These are phyloP conservation scores for Acrocera orbiculus DNA, from an alignment of 2,888 invertebrate genomes.

Conservation along the genomic window DNA sequence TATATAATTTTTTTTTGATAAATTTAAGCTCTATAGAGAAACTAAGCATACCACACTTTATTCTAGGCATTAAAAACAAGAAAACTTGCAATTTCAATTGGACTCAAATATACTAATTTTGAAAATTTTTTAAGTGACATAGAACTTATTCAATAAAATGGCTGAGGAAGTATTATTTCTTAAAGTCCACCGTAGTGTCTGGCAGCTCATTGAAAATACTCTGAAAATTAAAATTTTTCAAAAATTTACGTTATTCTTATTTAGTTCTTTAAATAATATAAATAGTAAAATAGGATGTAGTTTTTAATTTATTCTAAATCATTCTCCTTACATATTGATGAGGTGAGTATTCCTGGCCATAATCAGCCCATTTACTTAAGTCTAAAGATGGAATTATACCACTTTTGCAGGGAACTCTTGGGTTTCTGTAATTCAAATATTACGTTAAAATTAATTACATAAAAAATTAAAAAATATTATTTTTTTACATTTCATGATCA, in stretches of 20 bases:
- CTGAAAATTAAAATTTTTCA: constrained; percentile 19
- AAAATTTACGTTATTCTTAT: background rate
- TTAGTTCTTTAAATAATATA: too few species aligned
- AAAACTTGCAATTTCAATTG: too few species aligned
- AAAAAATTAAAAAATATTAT: constrained; percentile 2
- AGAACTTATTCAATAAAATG: too few species aligned
- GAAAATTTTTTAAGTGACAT: too few species aligned
- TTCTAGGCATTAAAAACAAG: too few species aligned
- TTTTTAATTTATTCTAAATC: too few species aligned
- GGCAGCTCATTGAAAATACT: constrained; percentile 32
- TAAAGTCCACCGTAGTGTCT: constrained; percentile 29
- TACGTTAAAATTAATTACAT: background rate
- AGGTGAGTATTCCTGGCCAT: constrained; percentile 32
- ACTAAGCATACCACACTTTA: too few species aligned
- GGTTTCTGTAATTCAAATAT: constrained; percentile 58
- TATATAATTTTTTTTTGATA: too few species aligned
- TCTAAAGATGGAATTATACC: constrained; percentile 76
- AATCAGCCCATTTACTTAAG: constrained; percentile 79
- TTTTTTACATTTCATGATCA: constrained; percentile 78
- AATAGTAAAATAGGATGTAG: too few species aligned
- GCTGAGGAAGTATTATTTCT: constrained; percentile 23
- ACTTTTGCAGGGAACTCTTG: constrained; percentile 80
- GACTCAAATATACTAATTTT: too few species aligned
- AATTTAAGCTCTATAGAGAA: too few species aligned
- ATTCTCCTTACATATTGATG: constrained; percentile 46